Percentiles rank a stretch among this genome's conserved stretches.
These are phyloP conservation scores for Acyrthosiphon pisum DNA, from an alignment of 1,140 invertebrate species.

Conservation along the genomic window DNA sequence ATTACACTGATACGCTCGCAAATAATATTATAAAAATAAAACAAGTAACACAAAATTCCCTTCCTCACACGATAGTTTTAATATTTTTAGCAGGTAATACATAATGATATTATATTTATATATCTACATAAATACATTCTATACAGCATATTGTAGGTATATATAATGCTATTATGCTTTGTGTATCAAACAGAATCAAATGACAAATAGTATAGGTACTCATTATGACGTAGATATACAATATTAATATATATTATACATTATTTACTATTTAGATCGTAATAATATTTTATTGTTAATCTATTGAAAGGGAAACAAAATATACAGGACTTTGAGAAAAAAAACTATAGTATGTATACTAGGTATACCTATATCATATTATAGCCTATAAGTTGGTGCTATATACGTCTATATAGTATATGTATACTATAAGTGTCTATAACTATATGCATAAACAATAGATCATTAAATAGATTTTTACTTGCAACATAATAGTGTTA, in stretches of 20 bases:
- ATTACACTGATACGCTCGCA: too few relatives aligned
- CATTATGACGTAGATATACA: neutral
- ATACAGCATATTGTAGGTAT: too few relatives aligned
- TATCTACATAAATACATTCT: too few relatives aligned
- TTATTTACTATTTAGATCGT: neutral
- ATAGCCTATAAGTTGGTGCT: too few relatives aligned
- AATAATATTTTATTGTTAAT: neutral
- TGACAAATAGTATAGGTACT: neutral
- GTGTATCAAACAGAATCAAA: neutral
- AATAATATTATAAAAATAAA: neutral
- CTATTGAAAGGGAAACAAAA: neutral
- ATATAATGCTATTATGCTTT: neutral
- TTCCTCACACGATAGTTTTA: neutral
- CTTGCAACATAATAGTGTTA: neutral
- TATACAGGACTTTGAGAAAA: neutral
- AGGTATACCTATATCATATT: too few relatives aligned
- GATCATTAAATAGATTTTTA: slow-evolving; percentile 10
- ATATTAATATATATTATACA: too few relatives aligned
- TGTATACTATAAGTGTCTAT: too few relatives aligned
- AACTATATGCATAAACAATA: neutral
- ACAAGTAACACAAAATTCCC: neutral
- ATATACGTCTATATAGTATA: too few relatives aligned
- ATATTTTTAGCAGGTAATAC: neutral
- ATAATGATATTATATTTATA: too few relatives aligned
- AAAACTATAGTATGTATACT: neutral